Percentiles rank a stretch among this genome's conserved stretches.
phyloP scores from a whole-genome alignment of 1,140 invertebrate genomes.

The Mercenaria mercenaria region DNA sequence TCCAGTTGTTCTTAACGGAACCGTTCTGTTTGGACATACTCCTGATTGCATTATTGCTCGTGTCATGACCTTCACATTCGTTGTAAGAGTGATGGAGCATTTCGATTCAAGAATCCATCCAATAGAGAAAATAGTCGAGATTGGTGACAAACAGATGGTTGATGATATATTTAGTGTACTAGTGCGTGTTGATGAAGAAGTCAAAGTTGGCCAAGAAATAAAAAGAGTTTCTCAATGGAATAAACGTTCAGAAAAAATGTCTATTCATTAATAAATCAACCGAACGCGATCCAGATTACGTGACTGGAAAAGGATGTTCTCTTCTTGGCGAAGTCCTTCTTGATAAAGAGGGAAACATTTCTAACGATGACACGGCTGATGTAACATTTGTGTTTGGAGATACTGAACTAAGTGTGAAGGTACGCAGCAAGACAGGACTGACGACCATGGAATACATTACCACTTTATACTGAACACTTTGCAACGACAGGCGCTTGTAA shows the following conservation, averaged over 20 bases:
- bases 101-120: too few relatives aligned
- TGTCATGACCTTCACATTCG: too few relatives aligned
- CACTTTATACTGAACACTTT: too few relatives aligned
- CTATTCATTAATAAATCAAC: slow-evolving; percentile 60
- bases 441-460: too few relatives aligned
- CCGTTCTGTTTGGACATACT: background rate
- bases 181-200: too few relatives aligned
- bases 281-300: slow-evolving; percentile 25
- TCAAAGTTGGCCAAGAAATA: too few relatives aligned
- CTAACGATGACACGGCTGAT: slow-evolving; percentile 93
- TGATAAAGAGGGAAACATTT: slow-evolving; percentile 93
- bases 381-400: background rate
- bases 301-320: background rate
- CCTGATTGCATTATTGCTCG: background rate
- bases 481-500: too few relatives aligned
- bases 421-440: background rate
- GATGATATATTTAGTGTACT: too few relatives aligned
- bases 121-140: too few relatives aligned
- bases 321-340: background rate
- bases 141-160: too few relatives aligned
- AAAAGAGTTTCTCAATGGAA: slow-evolving; percentile 92
- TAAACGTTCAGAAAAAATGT: slow-evolving; percentile 96
- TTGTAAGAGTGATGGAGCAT: too few relatives aligned
- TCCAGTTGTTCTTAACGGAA: background rate
- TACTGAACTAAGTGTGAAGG: slow-evolving; percentile 85